Evolutionary conservation across 2,113 vertebrate species (phyloP).

Genomic region (Prinia subflava): DNA sequence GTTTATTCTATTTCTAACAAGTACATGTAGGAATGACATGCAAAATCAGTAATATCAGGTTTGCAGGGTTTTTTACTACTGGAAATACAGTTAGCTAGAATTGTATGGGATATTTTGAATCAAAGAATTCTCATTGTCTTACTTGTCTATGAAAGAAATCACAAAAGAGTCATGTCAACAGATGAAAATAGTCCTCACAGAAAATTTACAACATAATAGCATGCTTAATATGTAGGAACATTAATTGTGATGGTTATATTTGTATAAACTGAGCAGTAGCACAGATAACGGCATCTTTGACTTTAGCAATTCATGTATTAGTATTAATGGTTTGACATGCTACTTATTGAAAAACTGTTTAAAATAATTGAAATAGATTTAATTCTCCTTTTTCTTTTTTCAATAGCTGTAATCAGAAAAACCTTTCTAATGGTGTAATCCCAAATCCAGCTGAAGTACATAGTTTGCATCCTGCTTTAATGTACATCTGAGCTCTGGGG

Average conservation of each 20-base stretch:
- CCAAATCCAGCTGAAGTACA: neutral
- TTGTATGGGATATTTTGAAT: neutral
- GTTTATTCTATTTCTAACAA: neutral
- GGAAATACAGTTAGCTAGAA: neutral
- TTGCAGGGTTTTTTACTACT: rapidly evolving
- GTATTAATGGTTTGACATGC: neutral
- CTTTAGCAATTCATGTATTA: neutral
- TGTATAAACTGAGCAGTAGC: neutral
- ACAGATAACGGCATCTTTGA: neutral
- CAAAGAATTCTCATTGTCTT: neutral
- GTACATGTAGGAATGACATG: neutral
- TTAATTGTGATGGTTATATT: neutral
- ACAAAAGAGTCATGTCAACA: neutral
- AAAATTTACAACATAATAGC: neutral
- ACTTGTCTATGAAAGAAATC: neutral
- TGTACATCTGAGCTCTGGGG: conserved; percentile 32
- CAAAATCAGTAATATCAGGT: neutral
- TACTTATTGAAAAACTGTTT: neutral
- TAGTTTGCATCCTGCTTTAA: conserved; percentile 13
- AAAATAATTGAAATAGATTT: neutral
- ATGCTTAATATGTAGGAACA: neutral
- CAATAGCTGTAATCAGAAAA: neutral
- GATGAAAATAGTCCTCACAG: neutral
- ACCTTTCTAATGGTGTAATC: neutral
- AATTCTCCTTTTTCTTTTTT: neutral